Percentiles rank a stretch among this genome's conserved stretches.
Conservation (phyloP, 2,113 vertebrate genomes). For the Empidonax alnorum region DNA sequence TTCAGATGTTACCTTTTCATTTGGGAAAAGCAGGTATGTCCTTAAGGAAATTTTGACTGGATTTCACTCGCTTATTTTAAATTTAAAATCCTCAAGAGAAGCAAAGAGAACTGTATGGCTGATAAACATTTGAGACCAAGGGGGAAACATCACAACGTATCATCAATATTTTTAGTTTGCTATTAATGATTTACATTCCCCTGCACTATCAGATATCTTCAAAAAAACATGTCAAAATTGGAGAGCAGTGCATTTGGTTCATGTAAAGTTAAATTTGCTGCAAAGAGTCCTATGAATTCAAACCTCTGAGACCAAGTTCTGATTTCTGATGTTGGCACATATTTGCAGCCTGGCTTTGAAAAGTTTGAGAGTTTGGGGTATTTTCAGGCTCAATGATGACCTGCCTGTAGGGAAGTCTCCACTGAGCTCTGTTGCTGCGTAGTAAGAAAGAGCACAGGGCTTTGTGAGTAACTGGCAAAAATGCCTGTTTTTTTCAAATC, state of each 20-base stretch:
- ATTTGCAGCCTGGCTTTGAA: background rate
- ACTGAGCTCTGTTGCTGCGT: background rate
- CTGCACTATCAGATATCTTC: constrained; percentile 27
- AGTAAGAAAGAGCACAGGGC: background rate
- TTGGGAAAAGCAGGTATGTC: constrained; percentile 32
- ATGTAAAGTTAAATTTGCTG: constrained; percentile 35
- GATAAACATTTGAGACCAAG: constrained; percentile 36
- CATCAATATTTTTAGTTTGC: constrained; percentile 47
- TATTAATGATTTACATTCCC: constrained; percentile 57
- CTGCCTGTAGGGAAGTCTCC: background rate
- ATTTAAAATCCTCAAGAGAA: constrained; percentile 9
- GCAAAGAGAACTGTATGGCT: background rate
- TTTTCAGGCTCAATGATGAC: background rate
- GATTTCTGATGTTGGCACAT: background rate
- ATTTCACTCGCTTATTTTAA: background rate
- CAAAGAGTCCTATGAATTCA: background rate
- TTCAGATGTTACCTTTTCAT: constrained; percentile 21
- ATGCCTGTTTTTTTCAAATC: background rate
- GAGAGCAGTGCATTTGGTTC: constrained; percentile 5
- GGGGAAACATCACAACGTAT: background rate
- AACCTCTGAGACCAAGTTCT: background rate
- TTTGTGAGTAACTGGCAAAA: background rate
- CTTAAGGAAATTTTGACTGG: background rate
- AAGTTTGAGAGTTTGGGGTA: background rate
- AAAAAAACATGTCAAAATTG: constrained; percentile 35